phyloP scores from a whole-genome alignment of 2,113 vertebrate species.

The Saguinus midas region DNA sequence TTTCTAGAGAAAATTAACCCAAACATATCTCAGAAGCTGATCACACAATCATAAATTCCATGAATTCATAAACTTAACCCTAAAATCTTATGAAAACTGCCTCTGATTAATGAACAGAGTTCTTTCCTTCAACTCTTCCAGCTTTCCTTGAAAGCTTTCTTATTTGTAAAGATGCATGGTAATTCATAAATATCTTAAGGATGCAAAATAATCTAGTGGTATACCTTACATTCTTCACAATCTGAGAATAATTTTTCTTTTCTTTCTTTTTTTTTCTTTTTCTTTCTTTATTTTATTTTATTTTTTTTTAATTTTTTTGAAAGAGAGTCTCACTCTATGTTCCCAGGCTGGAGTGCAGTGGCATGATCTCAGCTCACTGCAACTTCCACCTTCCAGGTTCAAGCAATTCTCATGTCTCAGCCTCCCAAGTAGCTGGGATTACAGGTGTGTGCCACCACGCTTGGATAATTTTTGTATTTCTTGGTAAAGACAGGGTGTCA shows the following conservation, averaged over 20 bases:
- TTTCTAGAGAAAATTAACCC: background rate
- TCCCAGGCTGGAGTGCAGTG: too few relatives aligned
- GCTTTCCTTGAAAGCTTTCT: background rate
- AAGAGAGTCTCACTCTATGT: too few relatives aligned
- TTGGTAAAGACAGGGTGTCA: too few relatives aligned
- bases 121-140: background rate
- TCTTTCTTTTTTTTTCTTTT: fast-evolving
- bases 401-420: too few relatives aligned
- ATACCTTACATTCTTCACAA: background rate
- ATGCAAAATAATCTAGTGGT: background rate
- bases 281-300: too few relatives aligned
- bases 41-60: background rate
- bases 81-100: background rate
- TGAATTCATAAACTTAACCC: background rate
- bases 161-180: background rate
- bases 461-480: too few relatives aligned
- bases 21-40: background rate
- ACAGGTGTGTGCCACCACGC: too few relatives aligned
- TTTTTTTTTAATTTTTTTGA: too few relatives aligned
- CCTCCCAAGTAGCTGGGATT: too few relatives aligned
- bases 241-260: background rate
- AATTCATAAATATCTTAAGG: background rate
- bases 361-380: too few relatives aligned
- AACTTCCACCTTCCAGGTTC: fast-evolving
- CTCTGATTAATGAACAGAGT: background rate